Evolutionary conservation across 2,113 vertebrate genomes (phyloP).

Genomic region (Alethe diademata): DNA sequence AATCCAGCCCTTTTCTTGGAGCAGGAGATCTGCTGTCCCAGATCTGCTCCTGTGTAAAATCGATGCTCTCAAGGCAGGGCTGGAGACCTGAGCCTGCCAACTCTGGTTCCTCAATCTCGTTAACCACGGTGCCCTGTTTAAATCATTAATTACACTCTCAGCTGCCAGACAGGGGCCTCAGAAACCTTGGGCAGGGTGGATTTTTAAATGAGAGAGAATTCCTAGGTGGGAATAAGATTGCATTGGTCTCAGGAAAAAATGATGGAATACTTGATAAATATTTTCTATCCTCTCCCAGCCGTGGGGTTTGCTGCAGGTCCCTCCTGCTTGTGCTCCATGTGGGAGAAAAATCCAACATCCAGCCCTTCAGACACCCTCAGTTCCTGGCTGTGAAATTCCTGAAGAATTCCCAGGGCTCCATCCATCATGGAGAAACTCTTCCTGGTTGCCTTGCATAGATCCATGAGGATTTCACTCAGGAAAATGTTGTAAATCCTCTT

Average conservation of each 20-base stretch:
- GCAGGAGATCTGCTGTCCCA: not conserved
- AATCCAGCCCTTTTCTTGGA: not conserved
- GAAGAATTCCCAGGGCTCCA: not conserved
- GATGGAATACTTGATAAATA: not conserved
- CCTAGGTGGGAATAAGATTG: not conserved
- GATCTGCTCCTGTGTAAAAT: not conserved
- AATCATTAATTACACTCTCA: not conserved
- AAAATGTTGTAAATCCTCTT: not conserved
- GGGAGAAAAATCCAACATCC: not conserved
- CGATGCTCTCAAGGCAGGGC: not conserved
- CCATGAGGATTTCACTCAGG: fast-evolving
- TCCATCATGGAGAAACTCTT: not conserved
- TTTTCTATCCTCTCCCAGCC: not conserved
- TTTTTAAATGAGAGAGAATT: not conserved
- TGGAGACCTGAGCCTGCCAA: not conserved
- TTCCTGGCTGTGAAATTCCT: not conserved
- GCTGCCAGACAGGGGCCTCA: not conserved
- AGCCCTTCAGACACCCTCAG: not conserved
- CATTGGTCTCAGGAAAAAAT: not conserved
- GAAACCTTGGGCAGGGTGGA: not conserved
- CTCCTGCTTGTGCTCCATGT: not conserved
- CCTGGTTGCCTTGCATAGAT: not conserved
- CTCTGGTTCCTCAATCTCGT: not conserved
- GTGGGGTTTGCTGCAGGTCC: not conserved
- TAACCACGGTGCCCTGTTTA: not conserved